Evolutionary conservation across 2,113 vertebrate genomes (phyloP).

Genomic region (Nothocercus julius): DNA sequence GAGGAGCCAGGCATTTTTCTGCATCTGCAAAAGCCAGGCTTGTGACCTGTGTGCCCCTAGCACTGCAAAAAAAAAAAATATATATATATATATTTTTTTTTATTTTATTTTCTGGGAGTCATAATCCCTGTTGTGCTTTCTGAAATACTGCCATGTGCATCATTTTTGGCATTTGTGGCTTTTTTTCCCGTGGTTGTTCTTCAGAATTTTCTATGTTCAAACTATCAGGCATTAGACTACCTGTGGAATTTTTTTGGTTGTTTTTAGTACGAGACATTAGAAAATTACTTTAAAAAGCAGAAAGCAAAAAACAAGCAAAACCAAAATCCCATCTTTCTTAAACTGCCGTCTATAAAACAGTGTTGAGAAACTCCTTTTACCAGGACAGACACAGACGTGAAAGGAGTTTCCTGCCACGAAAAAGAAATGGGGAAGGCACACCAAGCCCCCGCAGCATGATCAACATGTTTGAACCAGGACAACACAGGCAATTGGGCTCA

Average conservation of each 20-base stretch:
- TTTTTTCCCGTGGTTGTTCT: background rate
- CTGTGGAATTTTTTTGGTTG: background rate
- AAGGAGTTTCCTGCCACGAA: background rate
- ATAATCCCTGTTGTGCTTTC: fast-evolving
- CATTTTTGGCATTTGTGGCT: background rate
- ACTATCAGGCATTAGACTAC: background rate
- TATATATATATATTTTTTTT: no score
- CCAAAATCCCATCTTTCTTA: background rate
- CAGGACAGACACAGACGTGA: background rate
- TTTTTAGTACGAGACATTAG: background rate
- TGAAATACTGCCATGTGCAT: background rate
- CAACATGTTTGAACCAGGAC: background rate
- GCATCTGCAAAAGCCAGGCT: background rate
- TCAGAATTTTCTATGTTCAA: background rate
- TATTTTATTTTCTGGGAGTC: background rate
- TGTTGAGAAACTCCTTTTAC: background rate
- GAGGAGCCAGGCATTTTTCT: background rate
- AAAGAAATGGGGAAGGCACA: background rate
- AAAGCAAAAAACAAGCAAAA: background rate
- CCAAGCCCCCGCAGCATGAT: background rate
- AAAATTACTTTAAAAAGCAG: background rate
- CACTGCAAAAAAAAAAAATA: background rate
- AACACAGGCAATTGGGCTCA: background rate
- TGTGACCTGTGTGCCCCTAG: background rate
- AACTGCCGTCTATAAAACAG: background rate